Percentiles rank a stretch among this genome's conserved stretches.
These are phyloP conservation scores for Notospermus geniculatus DNA, from an alignment of 1,140 invertebrate species.

Conservation along the genomic window DNA sequence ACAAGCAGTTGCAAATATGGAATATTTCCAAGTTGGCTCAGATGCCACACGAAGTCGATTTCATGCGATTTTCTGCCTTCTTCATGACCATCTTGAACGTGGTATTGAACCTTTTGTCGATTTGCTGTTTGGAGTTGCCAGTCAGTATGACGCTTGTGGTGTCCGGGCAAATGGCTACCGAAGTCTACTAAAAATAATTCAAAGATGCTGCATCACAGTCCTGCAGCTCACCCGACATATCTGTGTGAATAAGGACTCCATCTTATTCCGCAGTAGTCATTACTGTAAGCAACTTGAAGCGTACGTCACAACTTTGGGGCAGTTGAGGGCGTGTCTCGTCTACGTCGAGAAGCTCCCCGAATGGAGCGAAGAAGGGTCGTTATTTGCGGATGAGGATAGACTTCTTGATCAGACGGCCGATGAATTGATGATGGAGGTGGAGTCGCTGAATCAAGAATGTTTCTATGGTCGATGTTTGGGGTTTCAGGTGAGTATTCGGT, in stretches of 20 bases:
- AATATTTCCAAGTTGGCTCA: slow-evolving; percentile 48
- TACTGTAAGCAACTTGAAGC: slow-evolving; percentile 57
- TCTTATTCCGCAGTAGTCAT: slow-evolving; percentile 75
- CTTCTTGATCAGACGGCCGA: slow-evolving; percentile 64
- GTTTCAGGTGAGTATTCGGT: slow-evolving; percentile 70
- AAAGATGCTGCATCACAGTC: slow-evolving; percentile 71
- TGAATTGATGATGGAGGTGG: slow-evolving; percentile 73
- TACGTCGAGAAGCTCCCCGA: slow-evolving; percentile 43
- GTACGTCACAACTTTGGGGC: slow-evolving; percentile 55
- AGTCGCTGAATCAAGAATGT: slow-evolving; percentile 85
- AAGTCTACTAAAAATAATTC: slow-evolving; percentile 76
- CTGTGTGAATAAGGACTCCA: slow-evolving; percentile 66
- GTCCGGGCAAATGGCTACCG: slow-evolving; percentile 89
- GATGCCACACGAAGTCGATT: slow-evolving; percentile 63
- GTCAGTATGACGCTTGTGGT: slow-evolving; percentile 78
- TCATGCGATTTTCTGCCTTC: slow-evolving; percentile 64
- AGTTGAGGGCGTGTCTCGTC: slow-evolving; percentile 50
- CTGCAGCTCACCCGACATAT: slow-evolving; percentile 70
- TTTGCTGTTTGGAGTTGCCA: slow-evolving; percentile 66
- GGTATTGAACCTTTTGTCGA: slow-evolving; percentile 67
- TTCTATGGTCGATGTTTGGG: slow-evolving; percentile 92
- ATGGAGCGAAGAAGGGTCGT: slow-evolving; percentile 66
- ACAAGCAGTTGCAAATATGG: slow-evolving; percentile 45
- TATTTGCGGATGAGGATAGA: slow-evolving; percentile 47
- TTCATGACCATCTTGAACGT: slow-evolving; percentile 68